phyloP scores from a whole-genome alignment of 2,888 invertebrate genomes.

The Lasioglossum figueresi region DNA sequence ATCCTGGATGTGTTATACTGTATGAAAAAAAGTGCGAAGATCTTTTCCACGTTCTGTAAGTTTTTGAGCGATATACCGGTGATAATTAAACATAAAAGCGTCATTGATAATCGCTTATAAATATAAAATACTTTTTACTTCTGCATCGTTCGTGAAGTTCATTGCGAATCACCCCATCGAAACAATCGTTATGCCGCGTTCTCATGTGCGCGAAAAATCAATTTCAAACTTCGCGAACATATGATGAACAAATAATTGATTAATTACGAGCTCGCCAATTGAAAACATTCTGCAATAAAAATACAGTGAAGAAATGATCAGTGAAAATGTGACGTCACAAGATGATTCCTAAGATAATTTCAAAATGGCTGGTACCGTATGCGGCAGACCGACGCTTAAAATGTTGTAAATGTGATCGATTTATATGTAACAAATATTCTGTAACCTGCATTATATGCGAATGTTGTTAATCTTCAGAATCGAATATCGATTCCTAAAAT shows the following conservation, averaged over 20 bases:
- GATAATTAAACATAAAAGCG: neutral
- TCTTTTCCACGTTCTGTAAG: neutral
- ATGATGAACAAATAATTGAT: neutral
- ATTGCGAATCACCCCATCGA: neutral
- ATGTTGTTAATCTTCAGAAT: too few species aligned
- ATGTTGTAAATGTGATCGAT: too few species aligned
- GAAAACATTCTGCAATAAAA: too few species aligned
- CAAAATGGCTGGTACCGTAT: too few species aligned
- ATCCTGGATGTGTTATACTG: neutral
- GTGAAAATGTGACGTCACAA: too few species aligned
- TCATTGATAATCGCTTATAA: neutral
- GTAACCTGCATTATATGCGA: too few species aligned
- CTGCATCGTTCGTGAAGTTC: neutral
- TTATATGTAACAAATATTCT: too few species aligned
- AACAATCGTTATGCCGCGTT: conserved; percentile 25
- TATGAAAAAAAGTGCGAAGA: neutral
- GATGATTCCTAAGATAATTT: too few species aligned
- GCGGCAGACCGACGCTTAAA: too few species aligned
- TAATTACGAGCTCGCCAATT: neutral
- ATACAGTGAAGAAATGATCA: too few species aligned
- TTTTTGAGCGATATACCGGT: neutral
- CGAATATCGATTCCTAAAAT: too few species aligned
- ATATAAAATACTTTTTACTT: neutral
- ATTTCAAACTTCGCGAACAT: neutral
- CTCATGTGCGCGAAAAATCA: conserved; percentile 1